Evolutionary conservation across 2,113 vertebrate species (phyloP).

Genomic region (Anser cygnoides): DNA sequence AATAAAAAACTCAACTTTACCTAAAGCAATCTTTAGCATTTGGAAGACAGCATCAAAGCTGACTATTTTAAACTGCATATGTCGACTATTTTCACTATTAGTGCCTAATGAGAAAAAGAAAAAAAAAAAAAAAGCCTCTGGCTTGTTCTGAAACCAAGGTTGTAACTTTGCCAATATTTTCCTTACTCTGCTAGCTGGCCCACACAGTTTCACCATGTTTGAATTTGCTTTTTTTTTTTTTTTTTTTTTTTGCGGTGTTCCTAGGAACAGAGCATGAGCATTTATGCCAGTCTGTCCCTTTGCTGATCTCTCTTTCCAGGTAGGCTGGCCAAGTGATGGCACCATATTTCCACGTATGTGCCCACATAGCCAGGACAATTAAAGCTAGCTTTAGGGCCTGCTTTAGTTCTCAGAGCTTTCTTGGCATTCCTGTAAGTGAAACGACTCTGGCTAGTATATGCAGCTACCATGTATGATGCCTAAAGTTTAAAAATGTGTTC

Average conservation of each 20-base stretch:
- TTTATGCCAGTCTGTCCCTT: slow-evolving; percentile 3
- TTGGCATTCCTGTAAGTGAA: slow-evolving; percentile 3
- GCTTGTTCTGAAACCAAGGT: slow-evolving; percentile 14
- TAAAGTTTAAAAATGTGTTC: slow-evolving; percentile 5
- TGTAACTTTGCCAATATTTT: slow-evolving; percentile 43
- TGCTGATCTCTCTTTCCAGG: slow-evolving; percentile 33
- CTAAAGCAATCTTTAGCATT: not conserved
- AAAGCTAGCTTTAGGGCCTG: not conserved
- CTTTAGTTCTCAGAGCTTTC: slow-evolving; percentile 2
- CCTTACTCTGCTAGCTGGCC: not conserved
- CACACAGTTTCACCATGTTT: not conserved
- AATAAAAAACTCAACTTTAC: not conserved
- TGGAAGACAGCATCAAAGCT: not conserved
- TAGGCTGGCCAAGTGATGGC: slow-evolving; percentile 42
- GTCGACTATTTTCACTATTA: not conserved
- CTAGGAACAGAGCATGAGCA: not conserved
- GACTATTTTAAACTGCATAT: not conserved
- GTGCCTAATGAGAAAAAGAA: not conserved
- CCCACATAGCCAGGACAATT: not conserved
- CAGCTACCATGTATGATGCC: not conserved
- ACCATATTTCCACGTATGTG: not conserved
- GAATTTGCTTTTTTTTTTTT: not conserved
- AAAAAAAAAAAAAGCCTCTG: not conserved
- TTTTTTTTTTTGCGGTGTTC: slow-evolving; percentile 7
- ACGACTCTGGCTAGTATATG: not conserved